These are phyloP conservation scores for Parochlus steinenii DNA, from an alignment of 2,888 invertebrate species.

Conservation along the genomic window DNA sequence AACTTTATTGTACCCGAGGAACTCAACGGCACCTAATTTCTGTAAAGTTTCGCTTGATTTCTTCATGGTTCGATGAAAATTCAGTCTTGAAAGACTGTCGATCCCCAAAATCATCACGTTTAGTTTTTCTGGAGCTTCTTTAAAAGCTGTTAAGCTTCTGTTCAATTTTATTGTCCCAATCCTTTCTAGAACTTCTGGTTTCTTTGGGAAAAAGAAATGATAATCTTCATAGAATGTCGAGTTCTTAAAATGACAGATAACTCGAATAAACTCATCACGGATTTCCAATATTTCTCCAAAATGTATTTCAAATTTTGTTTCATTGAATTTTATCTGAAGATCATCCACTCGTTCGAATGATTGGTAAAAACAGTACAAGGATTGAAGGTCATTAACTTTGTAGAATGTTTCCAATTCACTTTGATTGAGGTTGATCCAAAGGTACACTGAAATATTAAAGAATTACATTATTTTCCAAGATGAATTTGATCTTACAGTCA, in stretches of 20 bases:
- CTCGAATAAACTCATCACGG: constrained; percentile 50
- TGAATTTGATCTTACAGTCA: too few relatives aligned
- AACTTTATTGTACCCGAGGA: constrained; percentile 83
- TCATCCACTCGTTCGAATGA: constrained; percentile 22
- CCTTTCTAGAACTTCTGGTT: too few relatives aligned
- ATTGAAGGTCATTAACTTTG: constrained; percentile 19
- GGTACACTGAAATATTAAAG: too few relatives aligned
- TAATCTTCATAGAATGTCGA: constrained; percentile 46
- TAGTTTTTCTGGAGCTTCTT: too few relatives aligned
- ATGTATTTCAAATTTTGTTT: constrained; percentile 15
- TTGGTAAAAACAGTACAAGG: constrained; percentile 22
- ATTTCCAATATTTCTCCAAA: constrained; percentile 23
- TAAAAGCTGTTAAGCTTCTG: constrained; percentile 9
- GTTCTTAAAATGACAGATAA: constrained; percentile 37
- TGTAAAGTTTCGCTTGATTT: constrained; percentile 39
- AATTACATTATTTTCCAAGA: too few relatives aligned
- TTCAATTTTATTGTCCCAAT: constrained; percentile 6
- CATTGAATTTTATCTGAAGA: constrained; percentile 17
- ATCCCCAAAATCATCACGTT: constrained; percentile 69
- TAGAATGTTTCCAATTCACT: constrained; percentile 20
- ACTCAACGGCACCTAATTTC: constrained; percentile 47
- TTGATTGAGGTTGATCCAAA: constrained; percentile 22
- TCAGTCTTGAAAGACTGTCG: constrained; percentile 72
- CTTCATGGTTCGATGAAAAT: constrained; percentile 73
- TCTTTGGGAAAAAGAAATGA: constrained; percentile 43